These are phyloP conservation scores for Rhorus exstirpatorius DNA, from an alignment of 2,888 invertebrate genomes.

Conservation along the genomic window DNA sequence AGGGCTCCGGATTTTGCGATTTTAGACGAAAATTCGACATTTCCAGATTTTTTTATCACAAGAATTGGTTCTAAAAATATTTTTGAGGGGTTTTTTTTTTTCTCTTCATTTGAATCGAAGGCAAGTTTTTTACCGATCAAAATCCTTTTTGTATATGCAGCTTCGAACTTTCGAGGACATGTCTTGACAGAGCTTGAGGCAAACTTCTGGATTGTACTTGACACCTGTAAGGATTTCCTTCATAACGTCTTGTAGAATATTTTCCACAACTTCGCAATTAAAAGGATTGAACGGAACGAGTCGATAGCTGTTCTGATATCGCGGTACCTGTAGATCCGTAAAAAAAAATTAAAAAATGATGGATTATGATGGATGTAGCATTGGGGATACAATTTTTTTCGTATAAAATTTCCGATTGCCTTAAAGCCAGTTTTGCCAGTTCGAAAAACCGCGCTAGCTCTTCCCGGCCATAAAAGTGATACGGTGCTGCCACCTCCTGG, in stretches of 20 bases:
- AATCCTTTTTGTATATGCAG: conserved; percentile 76
- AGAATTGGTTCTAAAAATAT: no score
- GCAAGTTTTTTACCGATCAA: conserved; percentile 77
- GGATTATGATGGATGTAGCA: no score
- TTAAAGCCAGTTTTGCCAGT: conserved; percentile 70
- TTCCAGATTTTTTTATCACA: no score
- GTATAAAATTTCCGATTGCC: conserved; percentile 23
- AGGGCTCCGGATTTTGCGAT: no score
- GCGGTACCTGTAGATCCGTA: conserved; percentile 74
- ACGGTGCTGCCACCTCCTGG: conserved; percentile 48
- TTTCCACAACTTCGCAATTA: conserved; percentile 73
- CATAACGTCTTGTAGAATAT: conserved; percentile 76
- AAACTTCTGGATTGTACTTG: conserved; percentile 73
- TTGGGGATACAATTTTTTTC: no score
- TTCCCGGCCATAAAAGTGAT: conserved; percentile 64
- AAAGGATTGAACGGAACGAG: conserved; percentile 74
- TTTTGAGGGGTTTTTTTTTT: neutral
- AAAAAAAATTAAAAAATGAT: no score
- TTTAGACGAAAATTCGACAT: no score
- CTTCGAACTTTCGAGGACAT: conserved; percentile 75
- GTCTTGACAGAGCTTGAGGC: conserved; percentile 73
- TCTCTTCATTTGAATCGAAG: neutral
- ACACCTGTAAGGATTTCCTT: conserved; percentile 66
- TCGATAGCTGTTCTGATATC: conserved; percentile 80
- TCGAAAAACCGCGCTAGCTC: conserved; percentile 69